Evolutionary conservation across 2,888 invertebrate species (phyloP), one percentile per base, ranked within the genome.

Genomic region (Neocrepidodera transversa): DNA sequence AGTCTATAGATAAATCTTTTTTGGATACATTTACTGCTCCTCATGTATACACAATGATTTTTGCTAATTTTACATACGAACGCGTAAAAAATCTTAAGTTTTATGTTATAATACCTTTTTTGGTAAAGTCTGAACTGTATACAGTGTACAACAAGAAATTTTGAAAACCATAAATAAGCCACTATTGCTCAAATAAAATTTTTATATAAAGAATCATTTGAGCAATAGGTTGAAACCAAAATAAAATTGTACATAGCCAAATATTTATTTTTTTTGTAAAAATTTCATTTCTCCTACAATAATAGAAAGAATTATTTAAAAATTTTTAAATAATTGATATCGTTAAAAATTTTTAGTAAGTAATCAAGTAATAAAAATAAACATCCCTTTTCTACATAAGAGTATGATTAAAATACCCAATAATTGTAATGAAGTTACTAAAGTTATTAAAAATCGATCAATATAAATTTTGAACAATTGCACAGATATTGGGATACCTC

Each of bases 11-110:
- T 28, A 40, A 10, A 56, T 48, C 52, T 52, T 50, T 57, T 54
- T 42, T 59, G 40, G 52, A 32, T 28, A 5, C 11, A 1, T 7
- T 48, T 40, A 14, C 55, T 54, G 58, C 48, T 56, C 49, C 48
- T 65, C 57, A 51, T 53, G 48, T 58, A 49, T 48, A 57, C 47
- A 60, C 49, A 43, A 60, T 63, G 60, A 60, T 60, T 42, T 60
- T 57, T 58, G 63, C 62, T 66, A 58, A 58, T 63, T 58, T 62
- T 67, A 63, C 60, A 59, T 64, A 68, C 68, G 63, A 67, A 68
- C 66, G 66, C 69, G 70, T 69, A 70, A 71, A 66, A 71, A 71
- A 71, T 70, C 68, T 70, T 71, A 71, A 65, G 65, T 71, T 68
- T 69, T 65, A 54, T 54, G 50, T 50, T 56, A 28, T 51, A 56